Conservation (phyloP, 35 echinoderm and acorn worm genomes). For the Anneissia japonica region DNA sequence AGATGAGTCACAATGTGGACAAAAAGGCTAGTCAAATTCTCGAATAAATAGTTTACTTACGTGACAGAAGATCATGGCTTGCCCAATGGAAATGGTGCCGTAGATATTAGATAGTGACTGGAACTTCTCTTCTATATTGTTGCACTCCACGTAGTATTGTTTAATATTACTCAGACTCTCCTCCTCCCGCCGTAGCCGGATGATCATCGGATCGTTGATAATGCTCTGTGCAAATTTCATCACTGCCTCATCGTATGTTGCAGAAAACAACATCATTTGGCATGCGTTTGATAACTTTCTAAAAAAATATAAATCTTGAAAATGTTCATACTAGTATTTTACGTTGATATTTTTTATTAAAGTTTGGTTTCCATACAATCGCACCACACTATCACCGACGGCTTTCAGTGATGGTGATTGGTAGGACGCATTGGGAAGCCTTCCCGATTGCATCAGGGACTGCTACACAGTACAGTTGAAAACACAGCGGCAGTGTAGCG, state of each 20-base stretch:
- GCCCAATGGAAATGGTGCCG: constrained; percentile 77
- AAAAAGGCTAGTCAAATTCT: too few relatives aligned
- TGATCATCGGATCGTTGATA: constrained; percentile 67
- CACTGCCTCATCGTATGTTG: constrained; percentile 91
- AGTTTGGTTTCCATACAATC: neutral
- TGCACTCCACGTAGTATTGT: constrained; percentile 83
- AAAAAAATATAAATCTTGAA: neutral
- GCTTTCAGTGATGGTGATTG: neutral
- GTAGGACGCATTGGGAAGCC: neutral
- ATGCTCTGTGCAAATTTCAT: constrained; percentile 86
- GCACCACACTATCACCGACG: neutral
- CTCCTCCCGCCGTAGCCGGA: constrained; percentile 78
- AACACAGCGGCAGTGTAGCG: too few relatives aligned
- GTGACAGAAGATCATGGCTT: constrained; percentile 97
- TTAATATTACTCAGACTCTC: constrained; percentile 93
- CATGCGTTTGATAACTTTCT: constrained; percentile 68
- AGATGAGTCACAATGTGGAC: too few relatives aligned
- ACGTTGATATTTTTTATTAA: neutral
- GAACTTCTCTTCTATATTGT: constrained; percentile 76
- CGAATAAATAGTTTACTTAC: constrained; percentile 55
- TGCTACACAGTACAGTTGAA: too few relatives aligned
- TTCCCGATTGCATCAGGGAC: neutral
- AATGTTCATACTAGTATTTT: too few relatives aligned
- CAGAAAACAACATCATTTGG: constrained; percentile 99
- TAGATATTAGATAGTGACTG: constrained; percentile 90